Evolutionary conservation across 1,140 invertebrate genomes (phyloP), one percentile per base, ranked within the genome.

Genomic region (Globodera rostochiensis): DNA sequence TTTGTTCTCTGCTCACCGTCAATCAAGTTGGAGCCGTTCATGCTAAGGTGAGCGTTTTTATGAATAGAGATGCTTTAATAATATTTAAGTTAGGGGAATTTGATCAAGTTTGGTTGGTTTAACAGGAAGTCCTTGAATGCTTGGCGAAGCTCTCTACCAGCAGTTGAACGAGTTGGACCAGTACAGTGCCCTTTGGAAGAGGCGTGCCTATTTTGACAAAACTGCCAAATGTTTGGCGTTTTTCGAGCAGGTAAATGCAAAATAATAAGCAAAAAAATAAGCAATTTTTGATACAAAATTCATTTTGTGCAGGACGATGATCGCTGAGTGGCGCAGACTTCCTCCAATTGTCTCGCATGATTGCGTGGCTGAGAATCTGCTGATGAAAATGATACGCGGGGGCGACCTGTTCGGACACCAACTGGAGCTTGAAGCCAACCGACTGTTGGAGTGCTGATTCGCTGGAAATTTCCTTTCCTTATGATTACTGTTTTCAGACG

Each of bases 401-500:
- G 74, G 74, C 45, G 57, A 64, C n/a, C 57, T 60, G 57, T 71
- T 70, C 80, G 60, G 85, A 83, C 21, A 82, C 83, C 79, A 82
- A 47, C 80, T 90, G 0, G 19, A 67, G 11, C 76, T 79, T 11
- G 60, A 81, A 15, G 84, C 82, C 19, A 90, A 90, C 78, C 82
- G 82, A 21, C 80, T 86, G 47, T 90, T 92, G 95, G 15, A 92
- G 92, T 49, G 93, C 95, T 76, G 92, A 93, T 49, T 92, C 92
- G 5, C 92, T 95, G 9, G 92, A 93, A 82, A 92, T 95, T 69
- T 92, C 94, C 70, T 97, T 98, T 89, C 96, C 96, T 0, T 95
- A 97, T 90, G 93, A 95, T 78, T 97, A 97, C 90, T 93, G 96
- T 86, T 98, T 97, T 91, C 96, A 15, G 94, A 94, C 77, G 95